Base-by-base conservation (phyloP, 2,797 vertebrate genomes). In the Oreochromis mossambicus region DNA sequence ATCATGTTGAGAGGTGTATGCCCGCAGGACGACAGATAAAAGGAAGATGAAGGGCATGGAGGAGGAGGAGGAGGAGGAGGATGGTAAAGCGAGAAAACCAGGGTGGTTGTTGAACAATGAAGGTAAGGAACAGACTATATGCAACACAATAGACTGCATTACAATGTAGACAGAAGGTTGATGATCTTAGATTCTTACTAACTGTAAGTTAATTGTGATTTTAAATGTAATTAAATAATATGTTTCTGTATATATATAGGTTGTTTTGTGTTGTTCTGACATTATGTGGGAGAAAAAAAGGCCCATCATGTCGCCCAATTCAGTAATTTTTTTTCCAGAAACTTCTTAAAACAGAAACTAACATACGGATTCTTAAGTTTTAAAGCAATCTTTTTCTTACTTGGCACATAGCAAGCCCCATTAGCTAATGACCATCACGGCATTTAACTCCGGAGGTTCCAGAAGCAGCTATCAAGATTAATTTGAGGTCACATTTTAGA, bases 231-330 rank as follows among this genome's bases (percentile, higher is more conserved):
- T 56, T 29, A 43, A 24, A 9, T 68, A 0, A 43, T 41, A 66
- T 24, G n/a, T 68, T n/a, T 5, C n/a, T 24, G 7, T 63, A 3
- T 11, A 61, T 19, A 5, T 17, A 56, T 4, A 63, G 12, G 4
- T 14, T 14, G 12, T 66, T 38, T 38, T 41, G 19, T 66, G 61
- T 21, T 66, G 11, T 66, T 68, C 3, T 41, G 36, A 24, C n/a
- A 41, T 68, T 41, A 41, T 68, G 36, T 68, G 63, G n/a, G n/a
- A 7, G 19, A 0, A 0, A 0, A 0, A 0, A 70, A 70, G 13
- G 0, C 38, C 38, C 21, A 46, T 29, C 21, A 17, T 70, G 38
- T 10, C 5, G 1, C 46, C n/a, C 14, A 46, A 46, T 15, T 70
- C 38, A 70, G 14, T 24, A 14, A 46, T 11, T 70, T 15, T 68